Evolutionary conservation across 2,113 vertebrate genomes (phyloP).

Genomic region (Chionomys nivalis): DNA sequence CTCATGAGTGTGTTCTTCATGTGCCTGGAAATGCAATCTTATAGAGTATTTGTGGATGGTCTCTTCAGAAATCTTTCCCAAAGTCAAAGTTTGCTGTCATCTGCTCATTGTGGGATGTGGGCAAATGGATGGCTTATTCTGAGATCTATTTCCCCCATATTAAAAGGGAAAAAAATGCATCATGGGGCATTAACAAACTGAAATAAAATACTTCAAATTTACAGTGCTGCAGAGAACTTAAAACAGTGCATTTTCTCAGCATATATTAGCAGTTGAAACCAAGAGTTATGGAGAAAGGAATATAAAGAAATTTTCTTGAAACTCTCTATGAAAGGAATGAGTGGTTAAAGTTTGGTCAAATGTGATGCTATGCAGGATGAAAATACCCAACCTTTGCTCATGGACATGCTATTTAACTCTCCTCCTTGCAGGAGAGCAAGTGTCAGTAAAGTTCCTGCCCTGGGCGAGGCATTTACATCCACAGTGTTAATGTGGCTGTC

Average conservation of each 20-base stretch:
- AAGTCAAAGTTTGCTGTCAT: neutral
- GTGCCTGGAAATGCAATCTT: neutral
- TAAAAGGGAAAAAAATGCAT: neutral
- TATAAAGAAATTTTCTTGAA: neutral
- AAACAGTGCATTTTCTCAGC: neutral
- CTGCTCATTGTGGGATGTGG: neutral
- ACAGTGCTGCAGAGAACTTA: neutral
- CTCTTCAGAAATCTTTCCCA: neutral
- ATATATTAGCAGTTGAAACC: neutral
- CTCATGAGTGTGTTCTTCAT: neutral
- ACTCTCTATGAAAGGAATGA: neutral
- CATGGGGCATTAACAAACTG: neutral
- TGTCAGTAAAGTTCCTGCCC: neutral
- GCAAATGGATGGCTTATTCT: neutral
- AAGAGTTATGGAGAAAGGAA: neutral
- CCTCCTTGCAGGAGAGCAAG: neutral
- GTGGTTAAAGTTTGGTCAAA: neutral
- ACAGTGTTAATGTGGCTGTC: neutral
- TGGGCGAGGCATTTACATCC: accelerated
- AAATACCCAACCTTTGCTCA: neutral
- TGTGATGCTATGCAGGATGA: neutral
- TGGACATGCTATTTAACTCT: neutral
- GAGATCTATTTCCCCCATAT: neutral
- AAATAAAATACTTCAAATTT: neutral
- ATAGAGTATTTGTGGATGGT: neutral